These are phyloP conservation scores for Pseudomyrmex dendroicus DNA, from an alignment of 1,140 invertebrate genomes.

Conservation along the genomic window DNA sequence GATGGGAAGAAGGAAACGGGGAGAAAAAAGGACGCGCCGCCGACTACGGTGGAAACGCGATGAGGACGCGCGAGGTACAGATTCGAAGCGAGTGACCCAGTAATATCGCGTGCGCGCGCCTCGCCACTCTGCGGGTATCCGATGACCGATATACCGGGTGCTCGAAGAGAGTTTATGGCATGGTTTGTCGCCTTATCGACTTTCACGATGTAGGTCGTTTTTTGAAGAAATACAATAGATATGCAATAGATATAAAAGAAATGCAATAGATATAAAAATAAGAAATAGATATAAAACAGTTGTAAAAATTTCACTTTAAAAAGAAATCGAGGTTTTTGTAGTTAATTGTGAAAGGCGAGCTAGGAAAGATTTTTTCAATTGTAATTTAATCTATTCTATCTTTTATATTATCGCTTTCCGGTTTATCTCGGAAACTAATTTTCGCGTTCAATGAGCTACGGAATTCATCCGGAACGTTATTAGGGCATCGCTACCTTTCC, in stretches of 20 bases:
- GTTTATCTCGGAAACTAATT: neutral
- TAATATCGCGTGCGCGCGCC: constrained; percentile 34
- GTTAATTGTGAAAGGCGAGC: too few relatives aligned
- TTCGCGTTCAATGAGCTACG: neutral
- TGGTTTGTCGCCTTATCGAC: neutral
- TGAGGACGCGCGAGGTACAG: constrained; percentile 57
- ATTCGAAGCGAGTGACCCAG: constrained; percentile 71
- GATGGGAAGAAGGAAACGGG: constrained; percentile 62
- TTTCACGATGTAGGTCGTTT: constrained; percentile 21
- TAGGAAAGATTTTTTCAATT: too few relatives aligned
- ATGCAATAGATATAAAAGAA: too few relatives aligned
- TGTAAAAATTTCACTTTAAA: too few relatives aligned
- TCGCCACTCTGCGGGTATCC: constrained; percentile 68
- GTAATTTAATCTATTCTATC: too few relatives aligned
- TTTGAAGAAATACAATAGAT: too few relatives aligned
- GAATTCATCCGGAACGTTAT: neutral
- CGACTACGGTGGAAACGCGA: constrained; percentile 25
- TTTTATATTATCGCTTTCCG: too few relatives aligned
- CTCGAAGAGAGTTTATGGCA: constrained; percentile 30
- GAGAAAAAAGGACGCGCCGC: constrained; percentile 23
- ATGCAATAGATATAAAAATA: too few relatives aligned
- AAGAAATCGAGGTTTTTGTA: too few relatives aligned
- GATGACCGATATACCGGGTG: constrained; percentile 73
- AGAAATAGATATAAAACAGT: too few relatives aligned
- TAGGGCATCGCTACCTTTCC: neutral